Evolutionary conservation across 2,113 vertebrate genomes (phyloP).

Genomic region (Pterocles orientalis): DNA sequence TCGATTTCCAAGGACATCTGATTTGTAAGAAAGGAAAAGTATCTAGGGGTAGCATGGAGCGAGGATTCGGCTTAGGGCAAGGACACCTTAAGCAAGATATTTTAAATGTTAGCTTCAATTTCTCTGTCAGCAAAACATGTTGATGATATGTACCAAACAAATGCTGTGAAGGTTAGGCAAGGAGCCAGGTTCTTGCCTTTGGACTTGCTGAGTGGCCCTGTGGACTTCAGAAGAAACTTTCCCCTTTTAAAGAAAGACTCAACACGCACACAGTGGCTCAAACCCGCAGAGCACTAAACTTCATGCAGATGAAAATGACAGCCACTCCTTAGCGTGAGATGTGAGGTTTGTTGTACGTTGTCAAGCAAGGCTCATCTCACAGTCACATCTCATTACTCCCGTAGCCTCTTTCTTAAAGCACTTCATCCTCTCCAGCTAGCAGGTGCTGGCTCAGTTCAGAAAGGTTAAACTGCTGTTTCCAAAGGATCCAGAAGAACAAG

Average conservation of each 20-base stretch:
- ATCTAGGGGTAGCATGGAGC: background rate
- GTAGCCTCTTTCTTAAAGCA: constrained; percentile 12
- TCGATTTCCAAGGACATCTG: background rate
- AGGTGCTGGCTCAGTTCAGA: constrained; percentile 42
- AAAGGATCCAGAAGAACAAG: constrained; percentile 59
- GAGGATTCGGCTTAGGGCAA: background rate
- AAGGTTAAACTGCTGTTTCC: constrained; percentile 64
- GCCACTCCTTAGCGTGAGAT: constrained; percentile 23
- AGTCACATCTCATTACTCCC: constrained; percentile 64
- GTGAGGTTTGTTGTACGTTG: constrained; percentile 48
- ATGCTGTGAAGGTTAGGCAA: background rate
- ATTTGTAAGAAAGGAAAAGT: background rate
- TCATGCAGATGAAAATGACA: constrained; percentile 58
- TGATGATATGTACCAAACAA: background rate
- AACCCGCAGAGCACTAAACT: background rate
- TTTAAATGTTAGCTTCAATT: background rate
- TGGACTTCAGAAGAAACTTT: background rate
- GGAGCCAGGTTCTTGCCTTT: background rate
- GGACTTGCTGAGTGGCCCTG: background rate
- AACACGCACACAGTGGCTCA: background rate
- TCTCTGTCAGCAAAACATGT: background rate
- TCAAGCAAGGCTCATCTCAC: constrained; percentile 53
- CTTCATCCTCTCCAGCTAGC: constrained; percentile 21
- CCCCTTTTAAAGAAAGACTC: background rate
- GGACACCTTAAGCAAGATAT: background rate